These are phyloP conservation scores for Calycopis cecrops DNA, from an alignment of 1,140 invertebrate species.

Conservation along the genomic window DNA sequence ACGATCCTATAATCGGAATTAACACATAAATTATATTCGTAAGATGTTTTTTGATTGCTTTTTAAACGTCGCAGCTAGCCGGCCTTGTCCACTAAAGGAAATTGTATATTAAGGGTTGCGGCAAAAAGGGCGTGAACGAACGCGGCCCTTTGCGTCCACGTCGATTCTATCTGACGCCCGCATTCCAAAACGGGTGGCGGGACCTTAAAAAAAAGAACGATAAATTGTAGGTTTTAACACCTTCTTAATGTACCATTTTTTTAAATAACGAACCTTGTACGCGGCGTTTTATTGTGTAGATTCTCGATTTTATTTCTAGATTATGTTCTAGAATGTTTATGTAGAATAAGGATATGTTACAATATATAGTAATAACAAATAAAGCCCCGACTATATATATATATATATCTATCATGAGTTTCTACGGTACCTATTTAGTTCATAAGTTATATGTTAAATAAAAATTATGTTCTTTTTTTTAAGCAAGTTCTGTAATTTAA, in stretches of 20 bases:
- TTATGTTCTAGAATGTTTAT: too few relatives aligned
- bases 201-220: conserved; percentile 23
- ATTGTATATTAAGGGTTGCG: conserved; percentile 30
- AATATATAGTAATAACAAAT: too few relatives aligned
- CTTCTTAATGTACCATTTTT: neutral
- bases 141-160: conserved; percentile 41
- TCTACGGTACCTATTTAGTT: too few relatives aligned
- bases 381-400: too few relatives aligned
- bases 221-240: conserved; percentile 1
- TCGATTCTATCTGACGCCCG: conserved; percentile 47
- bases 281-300: conserved; percentile 1
- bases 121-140: conserved; percentile 51
- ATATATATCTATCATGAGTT: too few relatives aligned
- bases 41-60: neutral
- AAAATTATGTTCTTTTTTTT: too few relatives aligned
- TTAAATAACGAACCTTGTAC: neutral
- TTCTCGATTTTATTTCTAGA: conserved; percentile 11
- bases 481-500: too few relatives aligned
- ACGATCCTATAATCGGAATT: too few relatives aligned
- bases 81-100: conserved; percentile 17
- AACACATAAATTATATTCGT: too few relatives aligned
- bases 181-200: conserved; percentile 41
- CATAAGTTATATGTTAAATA: too few relatives aligned
- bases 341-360: too few relatives aligned
- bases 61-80: conserved; percentile 17